Evolutionary conservation across 2,888 invertebrate species (phyloP).

Genomic region (Campoplex nolae): DNA sequence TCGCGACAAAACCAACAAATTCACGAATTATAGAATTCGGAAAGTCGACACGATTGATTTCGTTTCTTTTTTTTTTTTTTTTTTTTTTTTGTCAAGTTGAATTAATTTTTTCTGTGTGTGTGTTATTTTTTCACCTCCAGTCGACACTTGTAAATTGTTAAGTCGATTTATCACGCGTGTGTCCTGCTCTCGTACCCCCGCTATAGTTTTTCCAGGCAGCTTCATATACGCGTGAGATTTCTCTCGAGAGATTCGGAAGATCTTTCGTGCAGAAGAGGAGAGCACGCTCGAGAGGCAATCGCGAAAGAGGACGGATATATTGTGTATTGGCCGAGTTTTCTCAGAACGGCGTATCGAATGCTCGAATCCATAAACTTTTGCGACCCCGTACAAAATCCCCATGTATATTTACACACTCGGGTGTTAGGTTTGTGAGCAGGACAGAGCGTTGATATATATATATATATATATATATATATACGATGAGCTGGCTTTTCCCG

Average conservation of each 20-base stretch:
- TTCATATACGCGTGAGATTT: constrained; percentile 17
- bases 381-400: not conserved
- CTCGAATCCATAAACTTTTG: not conserved
- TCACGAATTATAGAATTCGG: not conserved
- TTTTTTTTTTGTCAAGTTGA: not conserved
- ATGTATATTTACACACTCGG: not conserved
- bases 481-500: constrained; percentile 51
- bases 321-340: not conserved
- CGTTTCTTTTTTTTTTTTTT: no score
- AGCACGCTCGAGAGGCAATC: constrained; percentile 43
- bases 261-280: constrained; percentile 40
- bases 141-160: constrained; percentile 6
- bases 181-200: no score
- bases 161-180: constrained; percentile 18
- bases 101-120: not conserved
- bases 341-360: constrained; percentile 1
- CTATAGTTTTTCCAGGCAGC: constrained; percentile 16
- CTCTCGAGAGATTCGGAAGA: constrained; percentile 9
- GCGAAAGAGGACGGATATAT: constrained; percentile 32
- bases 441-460: not conserved
- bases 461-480: not conserved
- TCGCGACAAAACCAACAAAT: not conserved
- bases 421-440: not conserved
- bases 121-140: not conserved
- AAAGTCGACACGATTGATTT: no score